Evolutionary conservation across 2,888 invertebrate genomes (phyloP), one percentile per base, ranked within the genome.

Genomic region (Camponotus fellah): DNA sequence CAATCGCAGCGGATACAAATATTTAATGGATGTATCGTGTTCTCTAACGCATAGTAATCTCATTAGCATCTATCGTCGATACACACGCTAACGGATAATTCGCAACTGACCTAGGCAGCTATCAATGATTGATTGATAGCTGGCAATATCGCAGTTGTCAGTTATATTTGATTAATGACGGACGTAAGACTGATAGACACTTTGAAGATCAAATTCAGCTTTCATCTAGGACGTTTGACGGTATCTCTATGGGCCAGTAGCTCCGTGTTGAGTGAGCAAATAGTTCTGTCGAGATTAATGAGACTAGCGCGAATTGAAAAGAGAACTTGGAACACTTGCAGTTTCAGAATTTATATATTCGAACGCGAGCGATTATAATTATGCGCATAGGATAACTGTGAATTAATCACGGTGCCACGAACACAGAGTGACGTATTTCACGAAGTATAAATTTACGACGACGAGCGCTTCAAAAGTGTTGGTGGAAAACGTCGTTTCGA

Each of bases 371-470:
- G 34, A 79, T 77, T 56, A 58, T 69, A 71, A 34, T 46, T 60
- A 49, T n/a, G 21, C 37, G 46, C 71, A 4, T 12, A 68, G 58
- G 43, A 58, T 21, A 60, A 69, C 21, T 60, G 34, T 34, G 58
- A 79, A 79, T 79, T 79, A 79, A 79, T 79, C 69, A 69, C 46
- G 32, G 43, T 71, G 21, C 34, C 34, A 14, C n/a, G 37, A 77
- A 32, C 56, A 40, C 9, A 8, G 37, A 80, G 40, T 32, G 46
- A 69, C 56, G 76, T 49, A 21, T 79, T 60, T 76, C 82, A 62
- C 49, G 37, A 86, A 84, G 62, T 53, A 64, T 14, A 71, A 80
- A 53, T 85, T 88, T 82, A 88, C 60, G 82, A 82, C 68, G 72
- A 71, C 76, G 66, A 82, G 43, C 66, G 34, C 40, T 60, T 60